Conservation (phyloP, 2,888 invertebrate species). For the Automeris io region DNA sequence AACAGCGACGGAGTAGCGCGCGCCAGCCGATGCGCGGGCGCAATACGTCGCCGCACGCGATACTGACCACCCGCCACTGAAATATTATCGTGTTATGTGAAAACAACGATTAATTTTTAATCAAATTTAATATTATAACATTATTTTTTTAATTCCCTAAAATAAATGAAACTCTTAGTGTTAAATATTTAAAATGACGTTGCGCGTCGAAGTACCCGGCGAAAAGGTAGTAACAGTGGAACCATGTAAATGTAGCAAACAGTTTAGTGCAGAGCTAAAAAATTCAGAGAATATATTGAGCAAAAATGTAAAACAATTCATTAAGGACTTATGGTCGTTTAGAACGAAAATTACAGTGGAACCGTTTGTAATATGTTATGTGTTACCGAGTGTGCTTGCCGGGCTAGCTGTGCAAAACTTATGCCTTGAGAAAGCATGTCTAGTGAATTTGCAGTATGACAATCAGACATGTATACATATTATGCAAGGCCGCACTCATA, state of each 20-base stretch:
- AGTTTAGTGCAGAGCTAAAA: slow-evolving; percentile 41
- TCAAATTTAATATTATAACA: slow-evolving; percentile 5
- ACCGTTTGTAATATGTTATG: slow-evolving; percentile 80
- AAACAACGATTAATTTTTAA: slow-evolving; percentile 10
- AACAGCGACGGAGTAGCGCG: slow-evolving; percentile 40
- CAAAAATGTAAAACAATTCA: slow-evolving; percentile 51
- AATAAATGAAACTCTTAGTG: slow-evolving; percentile 12
- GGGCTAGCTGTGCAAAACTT: slow-evolving; percentile 77
- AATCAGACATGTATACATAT: slow-evolving; percentile 71
- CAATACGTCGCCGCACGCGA: slow-evolving; percentile 47
- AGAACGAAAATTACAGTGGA: slow-evolving; percentile 78
- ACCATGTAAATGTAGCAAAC: slow-evolving; percentile 55
- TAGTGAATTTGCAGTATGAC: slow-evolving; percentile 73
- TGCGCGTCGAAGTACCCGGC: slow-evolving; percentile 67
- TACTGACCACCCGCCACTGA: slow-evolving; percentile 23
- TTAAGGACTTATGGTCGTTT: slow-evolving; percentile 59
- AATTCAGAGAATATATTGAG: slow-evolving; percentile 52
- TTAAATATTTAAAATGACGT: slow-evolving; percentile 55
- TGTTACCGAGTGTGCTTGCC: slow-evolving; percentile 81
- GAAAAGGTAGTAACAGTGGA: slow-evolving; percentile 60
- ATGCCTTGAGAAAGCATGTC: slow-evolving; percentile 77
- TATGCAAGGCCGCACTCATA: slow-evolving; percentile 59
- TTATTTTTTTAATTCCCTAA: slow-evolving; percentile 15
- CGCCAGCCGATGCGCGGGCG: slow-evolving; percentile 40
- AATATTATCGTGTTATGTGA: slow-evolving; percentile 4